Evolutionary conservation across 1,140 invertebrate genomes (phyloP).

Genomic region (Theocolax elegans): DNA sequence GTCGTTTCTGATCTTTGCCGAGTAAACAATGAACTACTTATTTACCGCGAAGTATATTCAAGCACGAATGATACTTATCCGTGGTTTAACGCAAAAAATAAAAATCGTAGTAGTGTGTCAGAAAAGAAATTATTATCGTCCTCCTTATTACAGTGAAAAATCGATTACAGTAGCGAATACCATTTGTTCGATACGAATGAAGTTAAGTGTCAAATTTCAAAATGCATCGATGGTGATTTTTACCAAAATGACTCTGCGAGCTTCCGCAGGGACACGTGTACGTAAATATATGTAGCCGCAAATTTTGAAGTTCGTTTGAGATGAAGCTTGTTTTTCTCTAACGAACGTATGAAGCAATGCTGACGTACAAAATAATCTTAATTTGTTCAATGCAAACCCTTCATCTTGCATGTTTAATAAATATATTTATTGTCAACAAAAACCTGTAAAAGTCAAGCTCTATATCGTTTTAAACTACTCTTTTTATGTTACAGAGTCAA

Average conservation of each 20-base stretch:
- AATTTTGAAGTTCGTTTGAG: conserved; percentile 42
- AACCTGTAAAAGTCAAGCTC: conserved; percentile 1
- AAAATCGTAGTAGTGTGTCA: conserved; percentile 12
- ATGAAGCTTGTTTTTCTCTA: conserved; percentile 18
- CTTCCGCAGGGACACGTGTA: conserved; percentile 36
- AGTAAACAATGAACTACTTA: conserved; percentile 7
- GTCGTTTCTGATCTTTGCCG: conserved; percentile 26
- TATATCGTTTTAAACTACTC: neutral
- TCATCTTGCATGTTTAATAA: neutral
- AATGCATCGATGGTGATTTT: conserved; percentile 49
- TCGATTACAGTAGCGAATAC: conserved; percentile 33
- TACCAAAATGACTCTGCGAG: conserved; percentile 50
- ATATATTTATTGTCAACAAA: neutral
- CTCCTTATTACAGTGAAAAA: conserved; percentile 19
- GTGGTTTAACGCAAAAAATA: conserved; percentile 16
- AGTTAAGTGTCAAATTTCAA: conserved; percentile 38
- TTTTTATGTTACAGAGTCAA: neutral
- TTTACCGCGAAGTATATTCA: conserved; percentile 14
- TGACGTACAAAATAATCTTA: conserved; percentile 33
- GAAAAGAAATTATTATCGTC: conserved; percentile 18
- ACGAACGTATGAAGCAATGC: conserved; percentile 30
- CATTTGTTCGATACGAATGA: conserved; percentile 41
- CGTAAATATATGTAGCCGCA: conserved; percentile 47
- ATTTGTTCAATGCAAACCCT: neutral
- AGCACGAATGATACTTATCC: conserved; percentile 30